These are phyloP conservation scores for Calameuta filiformis DNA, from an alignment of 2,888 invertebrate species.

Conservation along the genomic window DNA sequence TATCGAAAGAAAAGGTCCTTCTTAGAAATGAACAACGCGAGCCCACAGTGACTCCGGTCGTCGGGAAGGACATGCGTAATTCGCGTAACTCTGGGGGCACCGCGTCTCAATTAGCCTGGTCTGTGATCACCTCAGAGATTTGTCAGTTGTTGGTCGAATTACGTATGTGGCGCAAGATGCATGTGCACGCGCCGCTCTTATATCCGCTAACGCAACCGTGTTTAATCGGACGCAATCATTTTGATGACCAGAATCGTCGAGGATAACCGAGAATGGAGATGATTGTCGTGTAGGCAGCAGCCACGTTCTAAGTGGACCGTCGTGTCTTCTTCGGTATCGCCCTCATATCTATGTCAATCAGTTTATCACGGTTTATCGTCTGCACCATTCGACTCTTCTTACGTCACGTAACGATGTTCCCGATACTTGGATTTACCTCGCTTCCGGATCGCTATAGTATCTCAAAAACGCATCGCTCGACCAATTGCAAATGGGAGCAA, in stretches of 20 bases:
- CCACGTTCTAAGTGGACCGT: slow-evolving; percentile 48
- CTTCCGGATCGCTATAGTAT: too few relatives aligned
- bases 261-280: slow-evolving; percentile 60
- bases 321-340: slow-evolving; percentile 32
- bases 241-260: slow-evolving; percentile 60
- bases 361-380: slow-evolving; percentile 23
- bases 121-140: slow-evolving; percentile 12
- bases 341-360: slow-evolving; percentile 45
- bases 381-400: not conserved
- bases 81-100: not conserved
- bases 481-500: not conserved
- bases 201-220: slow-evolving; percentile 58
- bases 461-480: too few relatives aligned
- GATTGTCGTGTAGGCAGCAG: slow-evolving; percentile 63
- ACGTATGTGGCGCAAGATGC: slow-evolving; percentile 37
- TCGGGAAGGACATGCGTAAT: not conserved
- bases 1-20: not conserved
- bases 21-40: not conserved
- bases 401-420: not conserved
- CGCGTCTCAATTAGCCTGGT: not conserved
- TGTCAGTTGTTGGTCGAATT: not conserved
- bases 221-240: slow-evolving; percentile 63
- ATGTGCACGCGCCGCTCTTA: not conserved
- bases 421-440: too few relatives aligned
- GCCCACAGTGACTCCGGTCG: not conserved